phyloP scores from a whole-genome alignment of 2,797 vertebrate species.

The Darevskia mixta region DNA sequence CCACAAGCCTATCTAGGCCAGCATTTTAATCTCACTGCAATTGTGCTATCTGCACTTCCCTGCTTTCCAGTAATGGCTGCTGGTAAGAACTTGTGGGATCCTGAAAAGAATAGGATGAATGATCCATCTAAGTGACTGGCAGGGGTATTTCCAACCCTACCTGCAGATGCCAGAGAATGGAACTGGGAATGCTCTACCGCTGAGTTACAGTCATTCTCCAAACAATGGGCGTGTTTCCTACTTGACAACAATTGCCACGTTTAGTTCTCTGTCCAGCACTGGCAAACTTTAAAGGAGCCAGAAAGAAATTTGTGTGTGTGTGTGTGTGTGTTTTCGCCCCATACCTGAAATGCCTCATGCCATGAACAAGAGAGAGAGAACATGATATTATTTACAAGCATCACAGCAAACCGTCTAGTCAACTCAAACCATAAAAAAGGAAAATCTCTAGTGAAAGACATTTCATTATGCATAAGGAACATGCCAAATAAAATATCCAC shows the following conservation, averaged over 20 bases:
- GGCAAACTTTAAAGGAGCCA: neutral
- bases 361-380: neutral
- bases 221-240: too few species aligned
- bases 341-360: neutral
- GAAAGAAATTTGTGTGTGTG: neutral
- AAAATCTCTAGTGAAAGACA: conserved; percentile 50
- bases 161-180: too few species aligned
- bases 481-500: conserved; percentile 46
- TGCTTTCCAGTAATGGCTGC: neutral
- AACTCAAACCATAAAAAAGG: conserved; percentile 47
- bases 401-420: conserved; percentile 28
- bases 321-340: neutral
- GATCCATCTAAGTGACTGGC: too few species aligned
- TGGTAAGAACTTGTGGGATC: neutral
- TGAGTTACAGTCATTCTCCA: too few species aligned
- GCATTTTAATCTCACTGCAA: too few species aligned
- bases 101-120: neutral
- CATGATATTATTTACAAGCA: conserved; percentile 41
- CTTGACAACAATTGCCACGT: too few species aligned
- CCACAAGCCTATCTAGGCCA: too few species aligned
- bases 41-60: neutral
- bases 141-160: too few species aligned
- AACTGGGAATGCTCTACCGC: too few species aligned
- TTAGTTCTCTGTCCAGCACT: too few species aligned
- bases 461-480: conserved; percentile 59